Base-by-base conservation (phyloP, 2,888 invertebrate genomes). In the Dysmachus trigonus region DNA sequence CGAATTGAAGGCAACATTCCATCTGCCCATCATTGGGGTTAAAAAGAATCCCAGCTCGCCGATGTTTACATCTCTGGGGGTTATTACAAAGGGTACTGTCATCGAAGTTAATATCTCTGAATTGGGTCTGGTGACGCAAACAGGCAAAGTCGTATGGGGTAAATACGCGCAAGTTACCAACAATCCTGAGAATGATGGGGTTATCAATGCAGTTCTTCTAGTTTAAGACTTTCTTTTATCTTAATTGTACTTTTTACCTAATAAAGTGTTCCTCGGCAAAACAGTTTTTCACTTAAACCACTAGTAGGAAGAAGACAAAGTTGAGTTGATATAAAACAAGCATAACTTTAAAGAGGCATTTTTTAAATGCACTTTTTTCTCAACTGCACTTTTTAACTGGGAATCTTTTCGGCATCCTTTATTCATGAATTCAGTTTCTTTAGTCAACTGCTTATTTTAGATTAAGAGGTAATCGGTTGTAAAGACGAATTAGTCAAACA, bases 121-220 rank as follows among this genome's bases (percentile, higher is more conserved):
- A 93, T 93, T 99, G 88, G 99, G 99, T 93, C 94, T 99, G 87
- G 99, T 99, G 1, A 99, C 99, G 0, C 98, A 99, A 92, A 97
- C 98, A 8, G 99, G 99, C 87, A 99, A 99, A 94, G 98, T 99
- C 77, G 98, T 99, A 0, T 99, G 99, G 99, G 99, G 99, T 87
- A 99, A 99, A 94, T 99, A 98, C 91, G 99, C 99, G 0, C 99
- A 99, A 93, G 99, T 99, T 22, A 99, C 99, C 0, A 99, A 99
- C 92, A 98, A 99, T 93, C 99, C 99, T 0, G 99, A 99, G 92
- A 99, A 99, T 93, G 99, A 99, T 94, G 99, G 99, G 22, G 99
- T 99, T 91, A 98, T 99, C 87, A 99, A 99, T 93, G 99, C 99
- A 91, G 97, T 99, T 87, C 94, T 99, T 87, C 94, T 99, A 91